Percentiles rank a stretch among this genome's conserved stretches.
Evolutionary conservation across 2,888 invertebrate species (phyloP).

Genomic region (Scaptomyza flava): DNA sequence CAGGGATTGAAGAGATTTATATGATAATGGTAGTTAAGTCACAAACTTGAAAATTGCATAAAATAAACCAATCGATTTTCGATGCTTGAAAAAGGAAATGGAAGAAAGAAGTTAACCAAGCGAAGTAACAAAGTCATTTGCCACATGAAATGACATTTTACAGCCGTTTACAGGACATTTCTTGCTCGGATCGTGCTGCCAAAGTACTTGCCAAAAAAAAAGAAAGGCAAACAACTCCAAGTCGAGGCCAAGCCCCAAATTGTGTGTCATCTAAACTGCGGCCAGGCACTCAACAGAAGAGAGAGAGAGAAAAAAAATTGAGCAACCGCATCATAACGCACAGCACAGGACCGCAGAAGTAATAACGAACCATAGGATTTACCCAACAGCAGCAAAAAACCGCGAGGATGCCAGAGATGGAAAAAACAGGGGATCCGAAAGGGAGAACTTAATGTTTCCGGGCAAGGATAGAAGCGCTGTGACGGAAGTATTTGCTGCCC

Average conservation of each 20-base stretch:
- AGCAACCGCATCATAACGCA: constrained; percentile 39
- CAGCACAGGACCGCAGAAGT: constrained; percentile 31
- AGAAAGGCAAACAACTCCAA: background rate
- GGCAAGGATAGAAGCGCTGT: constrained; percentile 37
- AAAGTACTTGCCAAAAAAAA: background rate
- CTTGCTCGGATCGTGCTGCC: background rate
- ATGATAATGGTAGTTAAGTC: background rate
- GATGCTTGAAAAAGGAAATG: background rate
- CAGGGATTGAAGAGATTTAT: too few species aligned
- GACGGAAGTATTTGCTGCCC: constrained; percentile 72
- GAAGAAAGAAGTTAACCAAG: background rate
- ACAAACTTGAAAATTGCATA: background rate
- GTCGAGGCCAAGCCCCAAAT: constrained; percentile 31
- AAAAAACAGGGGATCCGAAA: background rate
- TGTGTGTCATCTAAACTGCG: constrained; percentile 48
- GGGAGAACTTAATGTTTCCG: constrained; percentile 64
- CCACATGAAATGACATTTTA: constrained; percentile 16
- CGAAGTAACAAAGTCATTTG: constrained; percentile 17
- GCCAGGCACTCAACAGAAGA: constrained; percentile 14
- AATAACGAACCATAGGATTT: constrained; percentile 41
- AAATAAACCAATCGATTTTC: background rate
- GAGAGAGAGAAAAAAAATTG: background rate
- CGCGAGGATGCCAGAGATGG: constrained; percentile 30
- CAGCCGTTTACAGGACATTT: constrained; percentile 3
- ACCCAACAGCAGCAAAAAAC: constrained; percentile 34